These are phyloP conservation scores for Sphaerophoria taeniata DNA, from an alignment of 2,888 invertebrate genomes.

Conservation along the genomic window DNA sequence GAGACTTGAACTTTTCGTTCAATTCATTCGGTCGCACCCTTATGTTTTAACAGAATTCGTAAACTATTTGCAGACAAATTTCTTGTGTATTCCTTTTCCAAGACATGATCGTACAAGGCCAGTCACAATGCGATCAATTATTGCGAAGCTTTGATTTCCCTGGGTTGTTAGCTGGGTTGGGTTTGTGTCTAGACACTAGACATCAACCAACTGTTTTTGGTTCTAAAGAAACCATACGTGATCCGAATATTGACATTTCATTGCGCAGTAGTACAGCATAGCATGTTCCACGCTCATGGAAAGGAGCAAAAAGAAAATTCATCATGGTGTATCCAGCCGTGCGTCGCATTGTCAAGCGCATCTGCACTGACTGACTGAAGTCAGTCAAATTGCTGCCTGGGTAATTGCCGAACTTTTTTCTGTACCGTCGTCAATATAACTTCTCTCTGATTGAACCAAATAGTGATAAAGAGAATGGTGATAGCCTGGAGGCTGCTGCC, in stretches of 20 bases:
- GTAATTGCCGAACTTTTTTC: constrained; percentile 49
- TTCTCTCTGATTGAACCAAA: constrained; percentile 50
- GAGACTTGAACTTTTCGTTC: constrained; percentile 36
- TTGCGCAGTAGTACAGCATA: constrained; percentile 1
- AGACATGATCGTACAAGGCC: constrained; percentile 23
- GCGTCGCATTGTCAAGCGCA: no score
- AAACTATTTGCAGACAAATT: no score
- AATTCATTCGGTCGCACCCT: constrained; percentile 13
- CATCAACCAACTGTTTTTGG: constrained; percentile 46
- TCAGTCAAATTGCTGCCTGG: neutral
- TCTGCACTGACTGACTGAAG: no score
- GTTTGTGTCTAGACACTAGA: constrained; percentile 62
- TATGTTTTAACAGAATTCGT: neutral
- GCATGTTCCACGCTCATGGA: neutral
- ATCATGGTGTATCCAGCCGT: neutral
- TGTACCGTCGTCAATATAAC: constrained; percentile 69
- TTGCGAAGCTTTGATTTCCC: constrained; percentile 48
- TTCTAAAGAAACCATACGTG: constrained; percentile 67
- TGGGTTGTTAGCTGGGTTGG: constrained; percentile 30
- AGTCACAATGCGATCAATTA: constrained; percentile 58
- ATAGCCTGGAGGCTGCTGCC: no score
- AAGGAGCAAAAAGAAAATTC: neutral
- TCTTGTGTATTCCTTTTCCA: constrained; percentile 42
- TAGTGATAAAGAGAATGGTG: constrained; percentile 22
- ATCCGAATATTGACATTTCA: constrained; percentile 66